Evolutionary conservation across 1,140 invertebrate species (phyloP), one percentile per base, ranked within the genome.

Genomic region (Teleopsis dalmanni): DNA sequence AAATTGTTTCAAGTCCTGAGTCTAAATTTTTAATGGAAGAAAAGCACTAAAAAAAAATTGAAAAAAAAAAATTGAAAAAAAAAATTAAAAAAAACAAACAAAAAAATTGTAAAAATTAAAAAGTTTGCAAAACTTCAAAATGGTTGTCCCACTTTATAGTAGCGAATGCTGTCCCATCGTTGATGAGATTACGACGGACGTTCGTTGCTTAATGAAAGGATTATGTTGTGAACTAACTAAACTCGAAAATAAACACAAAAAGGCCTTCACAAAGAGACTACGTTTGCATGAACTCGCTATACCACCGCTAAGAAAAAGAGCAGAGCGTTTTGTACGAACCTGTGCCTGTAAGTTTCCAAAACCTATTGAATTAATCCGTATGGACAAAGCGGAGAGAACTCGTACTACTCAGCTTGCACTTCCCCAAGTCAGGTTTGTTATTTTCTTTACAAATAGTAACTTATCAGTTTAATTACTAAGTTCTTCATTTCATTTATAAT

Each of bases 331-430:
- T 26, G 44, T 64, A 11, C 59, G 59, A 14, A 57, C 53, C 23
- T 66, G 64, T 35, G 22, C 60, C 3, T 66, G 64, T 45, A 52
- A 48, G 6, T 60, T 66, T 13, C 54, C 48, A 14, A 66, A 64
- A 26, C 49, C 52, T 10, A 60, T 66, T 11, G 49, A 66, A 29
- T 53, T 66, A 6, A 51, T 60, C 1, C 53, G 48, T 7, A 51
- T 56, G 7, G 55, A 54, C n/a, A 11, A 21, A 11, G 51, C 57
- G 4, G 40, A 27, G 1, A 26, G 65, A n/a, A 66, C 64, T 0
- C 57, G 64, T 14, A 66, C 64, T 14, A 63, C 66, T 23, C 63
- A 64, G 40, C 36, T 66, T n/a, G 59, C 64, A 2, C 44, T 63
- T 42, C 64, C 64, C 1, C 34, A 46, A 0, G 56, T 64, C 0